These are phyloP conservation scores for Bombyx huttoni DNA, from an alignment of 2,888 invertebrate genomes.

Conservation along the genomic window DNA sequence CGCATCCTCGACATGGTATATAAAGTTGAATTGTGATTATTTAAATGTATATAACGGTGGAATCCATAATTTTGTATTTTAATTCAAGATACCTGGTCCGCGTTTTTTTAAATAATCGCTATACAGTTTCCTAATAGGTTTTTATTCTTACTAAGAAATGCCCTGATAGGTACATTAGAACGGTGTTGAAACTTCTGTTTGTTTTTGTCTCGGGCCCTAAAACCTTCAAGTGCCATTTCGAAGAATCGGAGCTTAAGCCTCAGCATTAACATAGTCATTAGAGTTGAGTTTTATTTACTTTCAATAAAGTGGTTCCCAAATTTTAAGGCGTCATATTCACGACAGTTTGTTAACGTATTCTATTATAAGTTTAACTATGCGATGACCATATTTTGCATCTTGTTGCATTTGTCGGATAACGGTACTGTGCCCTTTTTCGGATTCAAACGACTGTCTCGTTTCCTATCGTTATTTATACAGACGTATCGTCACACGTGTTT, in stretches of 20 bases:
- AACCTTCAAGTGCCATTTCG: conserved; percentile 15
- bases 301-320: conserved; percentile 24
- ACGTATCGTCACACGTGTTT: too few relatives aligned
- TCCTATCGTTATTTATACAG: conserved; percentile 11
- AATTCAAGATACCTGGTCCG: too few relatives aligned
- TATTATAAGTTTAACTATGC: conserved; percentile 35
- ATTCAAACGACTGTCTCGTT: conserved; percentile 28
- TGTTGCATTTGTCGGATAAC: conserved; percentile 39
- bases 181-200: conserved; percentile 1
- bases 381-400: conserved; percentile 37
- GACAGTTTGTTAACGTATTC: conserved; percentile 23
- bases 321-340: conserved; percentile 17
- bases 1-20: too few relatives aligned
- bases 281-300: conserved; percentile 28
- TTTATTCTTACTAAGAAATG: too few relatives aligned
- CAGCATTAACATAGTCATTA: conserved; percentile 32
- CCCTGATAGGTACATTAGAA: too few relatives aligned
- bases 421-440: conserved; percentile 43
- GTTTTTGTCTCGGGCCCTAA: conserved; percentile 4
- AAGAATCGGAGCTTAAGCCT: conserved; percentile 13
- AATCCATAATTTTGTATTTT: too few relatives aligned
- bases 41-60: too few relatives aligned
- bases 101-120: too few relatives aligned
- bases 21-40: too few relatives aligned
- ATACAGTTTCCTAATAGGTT: too few relatives aligned